These are phyloP conservation scores for Stichopus chloronotus DNA, from an alignment of 35 echinoderm and acorn worm genomes.

Conservation along the genomic window DNA sequence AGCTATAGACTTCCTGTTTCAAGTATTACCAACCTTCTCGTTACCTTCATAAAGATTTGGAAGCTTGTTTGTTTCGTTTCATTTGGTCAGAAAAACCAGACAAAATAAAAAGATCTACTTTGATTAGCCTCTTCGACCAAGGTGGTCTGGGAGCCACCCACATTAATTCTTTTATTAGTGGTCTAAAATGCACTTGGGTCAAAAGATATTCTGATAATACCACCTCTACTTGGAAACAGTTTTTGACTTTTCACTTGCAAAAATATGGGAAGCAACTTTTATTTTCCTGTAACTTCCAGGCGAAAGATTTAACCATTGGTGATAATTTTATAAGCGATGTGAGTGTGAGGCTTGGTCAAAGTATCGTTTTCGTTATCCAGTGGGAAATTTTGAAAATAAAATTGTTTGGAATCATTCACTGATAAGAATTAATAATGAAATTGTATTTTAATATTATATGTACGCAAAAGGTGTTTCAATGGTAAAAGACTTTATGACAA, in stretches of 20 bases:
- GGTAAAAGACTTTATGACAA: not conserved
- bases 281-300: not conserved
- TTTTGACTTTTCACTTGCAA: not conserved
- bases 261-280: not conserved
- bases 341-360: not conserved
- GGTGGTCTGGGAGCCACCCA: not conserved
- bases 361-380: too few species aligned
- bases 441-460: not conserved
- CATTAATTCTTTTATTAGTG: not conserved
- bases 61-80: too few species aligned
- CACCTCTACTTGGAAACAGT: not conserved
- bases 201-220: not conserved
- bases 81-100: too few species aligned
- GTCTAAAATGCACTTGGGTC: not conserved
- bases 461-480: not conserved
- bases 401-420: too few species aligned
- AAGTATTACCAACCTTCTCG: not conserved
- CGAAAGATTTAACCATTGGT: not conserved
- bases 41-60: not conserved
- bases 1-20: too few species aligned
- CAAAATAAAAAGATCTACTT: conserved; percentile 4
- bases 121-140: not conserved
- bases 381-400: not conserved
- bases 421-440: too few species aligned
- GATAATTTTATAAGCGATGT: not conserved